Evolutionary conservation across 2,888 invertebrate species (phyloP).

Genomic region (Rhabditoides inermis): DNA sequence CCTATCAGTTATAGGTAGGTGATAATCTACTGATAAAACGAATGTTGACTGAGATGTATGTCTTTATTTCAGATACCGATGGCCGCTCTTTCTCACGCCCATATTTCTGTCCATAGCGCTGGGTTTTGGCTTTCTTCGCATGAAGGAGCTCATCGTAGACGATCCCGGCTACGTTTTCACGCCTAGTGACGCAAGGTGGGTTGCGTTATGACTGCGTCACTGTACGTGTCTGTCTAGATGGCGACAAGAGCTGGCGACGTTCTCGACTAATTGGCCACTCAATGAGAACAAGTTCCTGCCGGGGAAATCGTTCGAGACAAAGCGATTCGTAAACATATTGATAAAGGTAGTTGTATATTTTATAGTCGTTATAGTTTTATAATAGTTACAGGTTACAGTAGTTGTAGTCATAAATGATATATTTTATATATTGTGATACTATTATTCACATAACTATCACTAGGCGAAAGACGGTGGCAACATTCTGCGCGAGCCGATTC

Average conservation of each 20-base stretch:
- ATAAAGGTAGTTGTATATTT: slow-evolving; percentile 11
- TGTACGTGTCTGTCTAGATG: slow-evolving; percentile 30
- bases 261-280: slow-evolving; percentile 47
- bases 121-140: slow-evolving; percentile 38
- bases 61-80: slow-evolving; percentile 26
- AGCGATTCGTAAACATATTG: slow-evolving; percentile 46
- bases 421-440: background rate
- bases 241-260: slow-evolving; percentile 42
- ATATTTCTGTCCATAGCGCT: slow-evolving; percentile 31
- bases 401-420: too few species aligned
- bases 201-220: background rate
- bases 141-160: slow-evolving; percentile 42
- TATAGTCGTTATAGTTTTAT: background rate
- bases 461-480: slow-evolving; percentile 43
- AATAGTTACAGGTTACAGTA: background rate
- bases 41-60: too few species aligned
- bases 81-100: slow-evolving; percentile 39
- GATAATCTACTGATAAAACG: too few species aligned
- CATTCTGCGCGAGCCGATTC: slow-evolving; percentile 36
- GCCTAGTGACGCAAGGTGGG: slow-evolving; percentile 44
- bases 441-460: background rate
- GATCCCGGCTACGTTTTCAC: slow-evolving; percentile 51
- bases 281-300: slow-evolving; percentile 49
- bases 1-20: slow-evolving; percentile 6
- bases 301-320: slow-evolving; percentile 50